These are phyloP conservation scores for Mionectes olivaceus DNA, from an alignment of 2,797 vertebrate species.

Conservation along the genomic window DNA sequence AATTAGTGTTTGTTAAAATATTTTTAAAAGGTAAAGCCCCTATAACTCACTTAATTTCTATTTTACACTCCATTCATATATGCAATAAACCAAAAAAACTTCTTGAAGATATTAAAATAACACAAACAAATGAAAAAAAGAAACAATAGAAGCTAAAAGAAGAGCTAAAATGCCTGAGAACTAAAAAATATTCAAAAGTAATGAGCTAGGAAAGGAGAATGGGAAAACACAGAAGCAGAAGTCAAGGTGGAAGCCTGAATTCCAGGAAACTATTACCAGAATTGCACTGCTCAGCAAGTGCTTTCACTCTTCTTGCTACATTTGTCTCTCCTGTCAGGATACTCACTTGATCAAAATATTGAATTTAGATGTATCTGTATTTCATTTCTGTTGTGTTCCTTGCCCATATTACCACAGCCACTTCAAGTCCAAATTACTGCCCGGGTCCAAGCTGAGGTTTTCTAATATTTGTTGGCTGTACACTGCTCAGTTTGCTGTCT, in stretches of 20 bases:
- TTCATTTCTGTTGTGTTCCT: not conserved
- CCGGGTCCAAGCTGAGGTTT: not conserved
- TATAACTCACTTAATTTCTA: not conserved
- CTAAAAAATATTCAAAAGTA: not conserved
- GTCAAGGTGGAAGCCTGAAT: not conserved
- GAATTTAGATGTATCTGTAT: not conserved
- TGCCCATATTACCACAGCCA: not conserved
- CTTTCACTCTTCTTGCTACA: not conserved
- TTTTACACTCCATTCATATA: not conserved
- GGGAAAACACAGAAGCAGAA: not conserved
- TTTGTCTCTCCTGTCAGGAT: not conserved
- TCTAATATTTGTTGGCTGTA: not conserved
- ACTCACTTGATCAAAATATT: not conserved
- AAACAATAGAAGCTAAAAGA: not conserved
- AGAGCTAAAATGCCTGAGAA: not conserved
- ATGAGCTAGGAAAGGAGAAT: not conserved
- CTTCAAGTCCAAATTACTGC: not conserved
- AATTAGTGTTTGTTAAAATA: not conserved
- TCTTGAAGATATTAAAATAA: not conserved
- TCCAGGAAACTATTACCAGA: not conserved
- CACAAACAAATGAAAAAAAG: not conserved
- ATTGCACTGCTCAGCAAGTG: accelerated
- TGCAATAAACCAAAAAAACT: not conserved
- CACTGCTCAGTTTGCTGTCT: not conserved
- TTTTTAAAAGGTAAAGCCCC: not conserved